Evolutionary conservation across 2,113 vertebrate species (phyloP), one percentile per base, ranked within the genome.

Genomic region (Hylia prasina): DNA sequence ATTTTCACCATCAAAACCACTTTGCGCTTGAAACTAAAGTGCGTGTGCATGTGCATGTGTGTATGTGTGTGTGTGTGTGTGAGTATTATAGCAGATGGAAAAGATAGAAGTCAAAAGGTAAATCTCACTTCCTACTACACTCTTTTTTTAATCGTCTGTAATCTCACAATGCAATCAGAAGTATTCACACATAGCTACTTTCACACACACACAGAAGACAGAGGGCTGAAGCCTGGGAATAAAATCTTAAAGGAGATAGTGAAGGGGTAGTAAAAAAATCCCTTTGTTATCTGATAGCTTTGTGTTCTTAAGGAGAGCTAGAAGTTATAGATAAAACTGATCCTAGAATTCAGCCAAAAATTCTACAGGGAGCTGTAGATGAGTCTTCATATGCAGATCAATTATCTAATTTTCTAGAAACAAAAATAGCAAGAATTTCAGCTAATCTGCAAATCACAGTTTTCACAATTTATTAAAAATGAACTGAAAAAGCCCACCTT

Each of bases 51-150:
- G 87, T 95, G 69, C 10, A 2, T 85, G 60, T 56, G 33, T 2
- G 10, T 79, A 56, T 35, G 54, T 50, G 50, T 51, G 17, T 72
- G 27, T 60, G n/a, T 69, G 64, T 86, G 53, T 40, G 47, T 50
- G 75, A 63, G 84, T 82, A 95, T 76, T 90, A 40, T 58, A 90
- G 87, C 63, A 97, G 58, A 96, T 76, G 94, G 58, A 57, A 96
- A 95, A 91, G 90, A 80, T 14, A 91, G 87, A 94, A 63, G 85
- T 87, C 82, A 94, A 93, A 93, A 92, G 75, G 54, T 63, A 91
- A 92, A 82, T 95, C 94, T 96, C 95, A 96, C 91, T 75, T 91
- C 88, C 69, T 89, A 45, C 93, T 76, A 92, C 92, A 96, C 33
- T 73, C 61, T 56, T 93, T 72, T 76, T 94, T 85, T 85, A 88